Base-by-base conservation (phyloP, 2,113 vertebrate genomes). In the Azemiops feae region DNA sequence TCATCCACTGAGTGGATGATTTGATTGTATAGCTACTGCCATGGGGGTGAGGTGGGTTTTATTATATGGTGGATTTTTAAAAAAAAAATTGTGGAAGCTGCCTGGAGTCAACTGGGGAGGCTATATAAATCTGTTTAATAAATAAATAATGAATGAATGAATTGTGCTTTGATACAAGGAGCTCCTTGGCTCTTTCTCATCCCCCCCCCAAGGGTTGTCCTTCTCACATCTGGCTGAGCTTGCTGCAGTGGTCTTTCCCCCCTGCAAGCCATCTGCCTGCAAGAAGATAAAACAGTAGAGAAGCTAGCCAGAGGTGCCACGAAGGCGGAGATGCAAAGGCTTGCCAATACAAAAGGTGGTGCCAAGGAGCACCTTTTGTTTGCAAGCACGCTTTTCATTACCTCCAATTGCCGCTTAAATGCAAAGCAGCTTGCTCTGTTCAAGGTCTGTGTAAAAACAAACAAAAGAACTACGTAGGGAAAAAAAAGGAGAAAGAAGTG, bases 361-460 rank as follows among this genome's bases (percentile, higher is more conserved):
- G 88, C 1, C 91, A 92, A 92, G 91, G 94, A 94, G 90, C 93
- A 47, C 22, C 25, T 53, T 91, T 94, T 95, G 10, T 89, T 91
- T 88, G 86, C 2, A 92, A 92, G 45, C 9, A 60, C 93, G 91
- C 91, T 94, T 95, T 96, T 93, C 92, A 81, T 50, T 1, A 0
- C 88, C 69, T 85, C 86, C 20, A 22, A 88, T 74, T 93, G 5
- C 11, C 87, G 88, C 16, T 7, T n/a, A 87, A 93, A 88, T 85
- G 0, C 1, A 88, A n/a, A 20, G 91, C 53, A 39, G 90, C 89
- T 55, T 52, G 88, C 81, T 11, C 0, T 0, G 86, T 54, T 25
- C 30, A 6, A 54, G 60, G 87, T 54, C 43, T 0, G 1, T 85
- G 91, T 43, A 10, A 1, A 11, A 85, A 92, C 60, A 91, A 55